These are phyloP conservation scores for Formica selysi DNA, from an alignment of 1,140 invertebrate genomes.

Conservation along the genomic window DNA sequence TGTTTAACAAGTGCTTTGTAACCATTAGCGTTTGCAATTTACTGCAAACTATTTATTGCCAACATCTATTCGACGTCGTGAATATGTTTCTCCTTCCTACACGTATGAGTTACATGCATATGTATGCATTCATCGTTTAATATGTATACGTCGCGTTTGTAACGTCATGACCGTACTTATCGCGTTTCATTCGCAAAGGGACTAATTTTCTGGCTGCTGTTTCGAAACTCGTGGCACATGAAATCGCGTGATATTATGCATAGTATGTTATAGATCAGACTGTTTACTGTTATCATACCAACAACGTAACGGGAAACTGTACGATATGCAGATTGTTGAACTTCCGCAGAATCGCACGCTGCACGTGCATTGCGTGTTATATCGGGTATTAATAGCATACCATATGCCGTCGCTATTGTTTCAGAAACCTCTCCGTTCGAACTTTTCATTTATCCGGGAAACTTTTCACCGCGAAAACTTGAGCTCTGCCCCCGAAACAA, in stretches of 20 bases:
- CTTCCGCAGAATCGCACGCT: slow-evolving; percentile 51
- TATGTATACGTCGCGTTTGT: not conserved
- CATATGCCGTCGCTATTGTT: slow-evolving; percentile 26
- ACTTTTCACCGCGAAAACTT: not conserved
- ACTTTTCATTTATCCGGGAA: slow-evolving; percentile 43
- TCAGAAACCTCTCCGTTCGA: slow-evolving; percentile 20
- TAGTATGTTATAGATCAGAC: slow-evolving; percentile 48
- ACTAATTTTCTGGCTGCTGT: slow-evolving; percentile 46
- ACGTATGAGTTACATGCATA: too few relatives aligned
- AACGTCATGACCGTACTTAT: slow-evolving; percentile 21
- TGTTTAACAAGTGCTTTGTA: slow-evolving; percentile 22
- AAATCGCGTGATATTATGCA: slow-evolving; percentile 49
- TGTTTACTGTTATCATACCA: slow-evolving; percentile 49
- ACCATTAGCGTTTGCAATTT: not conserved
- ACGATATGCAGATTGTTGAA: slow-evolving; percentile 63
- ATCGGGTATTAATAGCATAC: slow-evolving; percentile 64
- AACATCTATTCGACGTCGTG: slow-evolving; percentile 19
- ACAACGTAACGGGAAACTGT: slow-evolving; percentile 47
- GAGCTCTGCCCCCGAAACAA: slow-evolving; percentile 7
- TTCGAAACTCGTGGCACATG: slow-evolving; percentile 30
- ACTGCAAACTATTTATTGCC: slow-evolving; percentile 20
- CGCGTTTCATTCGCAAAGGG: slow-evolving; percentile 45
- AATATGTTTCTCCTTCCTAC: not conserved
- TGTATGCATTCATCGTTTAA: not conserved
- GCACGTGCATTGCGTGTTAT: slow-evolving; percentile 66